phyloP scores from a whole-genome alignment of 2,888 invertebrate genomes.

The Eupithecia exiguata region DNA sequence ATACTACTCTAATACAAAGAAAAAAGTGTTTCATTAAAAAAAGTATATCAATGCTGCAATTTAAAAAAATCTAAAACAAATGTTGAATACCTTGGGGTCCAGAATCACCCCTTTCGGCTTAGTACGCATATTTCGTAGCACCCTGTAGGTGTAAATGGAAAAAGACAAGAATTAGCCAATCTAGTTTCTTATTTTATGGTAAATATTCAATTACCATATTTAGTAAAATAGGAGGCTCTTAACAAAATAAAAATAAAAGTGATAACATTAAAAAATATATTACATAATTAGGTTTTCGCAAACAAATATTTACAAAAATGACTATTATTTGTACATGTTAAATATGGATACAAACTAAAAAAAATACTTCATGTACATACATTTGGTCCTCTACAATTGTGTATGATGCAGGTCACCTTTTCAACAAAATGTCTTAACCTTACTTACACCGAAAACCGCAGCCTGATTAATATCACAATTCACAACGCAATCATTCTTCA shows the following conservation, averaged over 20 bases:
- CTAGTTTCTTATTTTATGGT: too few relatives aligned
- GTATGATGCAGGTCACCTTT: neutral
- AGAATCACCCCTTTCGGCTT: too few relatives aligned
- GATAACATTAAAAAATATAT: slow-evolving; percentile 6
- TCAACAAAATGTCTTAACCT: neutral
- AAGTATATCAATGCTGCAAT: too few relatives aligned
- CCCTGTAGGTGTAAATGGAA: neutral
- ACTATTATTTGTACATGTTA: neutral
- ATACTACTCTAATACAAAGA: too few relatives aligned
- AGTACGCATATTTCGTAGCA: too few relatives aligned
- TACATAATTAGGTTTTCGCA: neutral
- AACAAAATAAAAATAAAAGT: neutral
- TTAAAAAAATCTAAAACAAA: too few relatives aligned
- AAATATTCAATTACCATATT: too few relatives aligned
- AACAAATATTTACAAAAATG: neutral
- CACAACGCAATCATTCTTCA: neutral
- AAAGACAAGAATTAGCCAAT: too few relatives aligned
- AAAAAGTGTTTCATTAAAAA: too few relatives aligned
- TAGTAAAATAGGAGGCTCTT: neutral
- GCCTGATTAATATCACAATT: neutral
- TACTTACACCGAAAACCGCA: neutral
- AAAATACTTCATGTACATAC: neutral
- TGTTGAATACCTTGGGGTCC: too few relatives aligned
- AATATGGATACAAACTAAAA: neutral
- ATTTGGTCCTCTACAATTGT: neutral